phyloP scores from a whole-genome alignment of 2,888 invertebrate species.

The Tenodera sinensis region DNA sequence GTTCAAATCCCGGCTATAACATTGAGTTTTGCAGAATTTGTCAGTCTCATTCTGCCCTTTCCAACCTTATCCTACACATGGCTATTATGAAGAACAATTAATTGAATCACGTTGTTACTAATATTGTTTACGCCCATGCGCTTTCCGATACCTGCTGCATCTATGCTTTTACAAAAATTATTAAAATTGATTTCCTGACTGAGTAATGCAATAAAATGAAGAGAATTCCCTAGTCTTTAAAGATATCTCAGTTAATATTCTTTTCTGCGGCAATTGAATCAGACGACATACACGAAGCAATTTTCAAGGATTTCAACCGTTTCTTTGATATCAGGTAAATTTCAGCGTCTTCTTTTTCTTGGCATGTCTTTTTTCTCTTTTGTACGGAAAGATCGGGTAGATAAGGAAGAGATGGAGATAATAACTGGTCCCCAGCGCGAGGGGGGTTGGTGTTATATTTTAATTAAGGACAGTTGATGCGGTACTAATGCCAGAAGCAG shows the following conservation, averaged over 20 bases:
- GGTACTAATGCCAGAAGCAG: conserved; percentile 18
- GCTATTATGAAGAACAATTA: no score
- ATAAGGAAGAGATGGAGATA: not conserved
- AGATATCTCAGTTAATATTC: not conserved
- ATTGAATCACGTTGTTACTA: no score
- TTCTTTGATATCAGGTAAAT: not conserved
- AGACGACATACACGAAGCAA: not conserved
- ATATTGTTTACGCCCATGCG: no score
- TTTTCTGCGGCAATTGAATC: not conserved
- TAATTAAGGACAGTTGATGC: conserved; percentile 26
- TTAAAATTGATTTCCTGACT: not conserved
- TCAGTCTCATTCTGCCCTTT: no score
- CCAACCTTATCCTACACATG: no score
- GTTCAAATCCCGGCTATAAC: no score
- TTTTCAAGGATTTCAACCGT: not conserved
- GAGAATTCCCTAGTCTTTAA: not conserved
- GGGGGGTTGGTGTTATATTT: conserved; percentile 18
- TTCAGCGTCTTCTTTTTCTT: not conserved
- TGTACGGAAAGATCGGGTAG: not conserved
- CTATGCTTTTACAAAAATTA: not conserved
- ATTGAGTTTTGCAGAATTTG: no score
- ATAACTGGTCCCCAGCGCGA: not conserved
- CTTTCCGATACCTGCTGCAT: no score
- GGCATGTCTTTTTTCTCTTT: not conserved
- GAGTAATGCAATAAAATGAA: not conserved